Percentiles rank a stretch among this genome's conserved stretches.
These are phyloP conservation scores for Halictus ligatus DNA, from an alignment of 2,888 invertebrate genomes.

Conservation along the genomic window DNA sequence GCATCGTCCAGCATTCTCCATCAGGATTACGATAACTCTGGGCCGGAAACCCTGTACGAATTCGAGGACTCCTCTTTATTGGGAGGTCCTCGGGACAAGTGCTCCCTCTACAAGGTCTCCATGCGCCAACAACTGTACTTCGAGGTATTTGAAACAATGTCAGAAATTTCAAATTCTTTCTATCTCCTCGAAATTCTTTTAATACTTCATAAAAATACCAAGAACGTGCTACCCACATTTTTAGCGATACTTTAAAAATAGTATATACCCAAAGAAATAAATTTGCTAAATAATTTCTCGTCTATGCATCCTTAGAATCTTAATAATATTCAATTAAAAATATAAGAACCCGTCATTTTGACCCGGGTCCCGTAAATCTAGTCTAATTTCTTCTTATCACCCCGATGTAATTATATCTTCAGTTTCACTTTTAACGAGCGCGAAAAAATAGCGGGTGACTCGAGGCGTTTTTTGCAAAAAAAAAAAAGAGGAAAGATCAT, in stretches of 20 bases:
- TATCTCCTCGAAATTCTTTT: no score
- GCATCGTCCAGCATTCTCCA: conserved; percentile 71
- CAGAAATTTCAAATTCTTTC: no score
- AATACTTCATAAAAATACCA: no score
- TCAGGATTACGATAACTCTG: conserved; percentile 68
- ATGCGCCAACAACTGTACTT: conserved; percentile 89
- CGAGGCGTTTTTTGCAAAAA: background rate
- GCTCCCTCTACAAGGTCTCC: conserved; percentile 89
- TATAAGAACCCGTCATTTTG: no score
- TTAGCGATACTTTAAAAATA: no score
- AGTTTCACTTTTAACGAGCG: background rate
- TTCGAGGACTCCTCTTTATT: conserved; percentile 55
- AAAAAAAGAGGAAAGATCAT: background rate
- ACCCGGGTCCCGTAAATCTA: no score
- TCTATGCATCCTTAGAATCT: no score
- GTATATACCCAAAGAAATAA: no score
- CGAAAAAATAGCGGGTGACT: background rate
- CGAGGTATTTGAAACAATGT: conserved; percentile 79
- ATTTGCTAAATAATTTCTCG: no score
- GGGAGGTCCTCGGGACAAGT: conserved; percentile 85
- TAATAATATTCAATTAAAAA: no score
- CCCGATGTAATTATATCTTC: background rate
- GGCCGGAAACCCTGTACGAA: conserved; percentile 60
- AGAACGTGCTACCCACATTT: no score
- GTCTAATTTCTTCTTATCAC: no score